Conservation (phyloP, 2,797 vertebrate genomes). For the Halcyon smyrnensis region DNA sequence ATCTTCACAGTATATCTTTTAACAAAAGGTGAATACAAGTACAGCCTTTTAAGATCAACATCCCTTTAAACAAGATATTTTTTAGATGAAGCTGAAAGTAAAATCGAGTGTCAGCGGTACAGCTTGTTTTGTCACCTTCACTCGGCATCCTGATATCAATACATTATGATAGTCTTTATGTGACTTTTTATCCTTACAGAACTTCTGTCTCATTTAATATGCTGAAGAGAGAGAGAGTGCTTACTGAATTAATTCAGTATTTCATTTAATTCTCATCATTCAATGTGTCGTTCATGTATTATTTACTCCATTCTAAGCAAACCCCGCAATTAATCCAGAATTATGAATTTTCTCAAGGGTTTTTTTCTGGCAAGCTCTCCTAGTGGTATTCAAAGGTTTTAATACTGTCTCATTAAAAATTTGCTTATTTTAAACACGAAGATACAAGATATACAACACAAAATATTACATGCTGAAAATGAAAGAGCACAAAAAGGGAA, state of each 20-base stretch:
- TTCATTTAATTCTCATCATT: not conserved
- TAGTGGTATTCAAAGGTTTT: slow-evolving; percentile 34
- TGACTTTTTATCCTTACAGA: not conserved
- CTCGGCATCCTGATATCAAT: not conserved
- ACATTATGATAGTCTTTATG: not conserved
- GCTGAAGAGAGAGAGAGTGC: not conserved
- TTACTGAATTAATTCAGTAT: not conserved
- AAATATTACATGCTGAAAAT: not conserved
- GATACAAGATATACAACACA: not conserved
- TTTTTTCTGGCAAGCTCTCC: slow-evolving; percentile 47
- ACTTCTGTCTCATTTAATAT: not conserved
- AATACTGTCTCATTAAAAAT: slow-evolving; percentile 13
- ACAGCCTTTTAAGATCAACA: not conserved
- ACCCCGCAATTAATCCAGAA: slow-evolving; percentile 51
- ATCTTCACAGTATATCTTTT: not conserved
- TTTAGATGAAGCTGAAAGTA: not conserved
- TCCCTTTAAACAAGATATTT: not conserved
- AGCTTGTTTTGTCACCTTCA: not conserved
- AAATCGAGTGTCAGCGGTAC: not conserved
- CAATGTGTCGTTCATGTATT: not conserved
- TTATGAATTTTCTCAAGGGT: slow-evolving; percentile 51
- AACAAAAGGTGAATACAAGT: not conserved
- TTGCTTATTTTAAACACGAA: slow-evolving; percentile 5
- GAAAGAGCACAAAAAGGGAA: not conserved
- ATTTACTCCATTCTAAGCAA: slow-evolving; percentile 42